A percentile compares a stretch with the other conserved stretches of the same genome.
Conservation (phyloP, 2,888 invertebrate species). For the Amiota communis region DNA sequence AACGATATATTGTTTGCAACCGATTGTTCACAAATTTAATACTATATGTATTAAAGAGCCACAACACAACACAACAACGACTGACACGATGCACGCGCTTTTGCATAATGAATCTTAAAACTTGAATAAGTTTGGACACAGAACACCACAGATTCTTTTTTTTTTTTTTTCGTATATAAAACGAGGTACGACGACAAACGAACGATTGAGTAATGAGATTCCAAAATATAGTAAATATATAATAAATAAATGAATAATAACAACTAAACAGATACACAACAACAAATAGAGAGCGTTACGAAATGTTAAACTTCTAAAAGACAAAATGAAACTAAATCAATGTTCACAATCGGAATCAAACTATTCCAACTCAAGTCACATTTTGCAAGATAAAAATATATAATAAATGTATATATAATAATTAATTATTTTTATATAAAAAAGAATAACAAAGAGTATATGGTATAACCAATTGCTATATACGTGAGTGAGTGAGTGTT, state of each 20-base stretch:
- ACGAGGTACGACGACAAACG: no score
- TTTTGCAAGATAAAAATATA: conserved; percentile 6
- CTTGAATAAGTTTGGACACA: no score
- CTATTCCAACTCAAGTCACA: conserved; percentile 19
- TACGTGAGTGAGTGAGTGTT: not conserved
- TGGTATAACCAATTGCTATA: not conserved
- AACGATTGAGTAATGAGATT: not conserved
- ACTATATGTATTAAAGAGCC: no score
- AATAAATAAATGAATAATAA: not conserved
- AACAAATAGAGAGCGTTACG: conserved; percentile 29
- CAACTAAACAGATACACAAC: no score
- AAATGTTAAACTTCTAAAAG: conserved; percentile 31
- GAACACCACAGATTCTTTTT: no score
- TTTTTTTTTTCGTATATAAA: no score
- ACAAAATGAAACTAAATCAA: conserved; percentile 36
- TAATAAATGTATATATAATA: not conserved
- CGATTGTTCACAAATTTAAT: no score
- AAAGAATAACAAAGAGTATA: not conserved
- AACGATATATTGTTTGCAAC: no score
- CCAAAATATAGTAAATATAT: not conserved
- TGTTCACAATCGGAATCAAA: conserved; percentile 37
- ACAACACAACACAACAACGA: conserved; percentile 27
- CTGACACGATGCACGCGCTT: conserved; percentile 65
- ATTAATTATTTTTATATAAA: not conserved
- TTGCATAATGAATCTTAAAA: conserved; percentile 57